These are phyloP conservation scores for Eremophila alpestris DNA, from an alignment of 2,797 vertebrate species.

Conservation along the genomic window DNA sequence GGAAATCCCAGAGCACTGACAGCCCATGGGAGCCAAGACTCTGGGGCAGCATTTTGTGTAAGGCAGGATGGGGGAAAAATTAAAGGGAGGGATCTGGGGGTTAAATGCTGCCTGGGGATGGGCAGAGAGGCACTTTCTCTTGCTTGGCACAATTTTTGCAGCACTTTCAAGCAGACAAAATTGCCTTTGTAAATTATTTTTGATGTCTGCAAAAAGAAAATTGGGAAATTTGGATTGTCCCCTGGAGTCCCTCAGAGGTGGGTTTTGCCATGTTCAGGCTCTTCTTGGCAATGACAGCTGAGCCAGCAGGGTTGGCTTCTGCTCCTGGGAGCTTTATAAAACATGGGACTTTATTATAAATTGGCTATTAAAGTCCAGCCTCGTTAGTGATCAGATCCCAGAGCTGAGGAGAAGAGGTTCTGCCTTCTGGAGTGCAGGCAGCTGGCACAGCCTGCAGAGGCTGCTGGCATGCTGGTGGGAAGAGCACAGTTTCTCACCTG, in stretches of 20 bases:
- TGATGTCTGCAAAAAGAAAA: not conserved
- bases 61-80: not conserved
- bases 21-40: fast-evolving
- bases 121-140: not conserved
- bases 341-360: not conserved
- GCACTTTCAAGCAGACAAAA: not conserved
- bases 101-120: not conserved
- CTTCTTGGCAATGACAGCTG: not conserved
- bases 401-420: not conserved
- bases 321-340: not conserved
- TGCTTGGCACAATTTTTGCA: not conserved
- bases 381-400: not conserved
- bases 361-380: not conserved
- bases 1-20: not conserved
- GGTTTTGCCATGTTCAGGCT: not conserved
- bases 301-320: not conserved
- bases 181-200: not conserved
- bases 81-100: not conserved
- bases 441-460: not conserved
- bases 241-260: not conserved
- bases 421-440: not conserved
- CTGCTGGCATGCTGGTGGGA: not conserved
- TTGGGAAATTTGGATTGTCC: not conserved
- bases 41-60: not conserved
- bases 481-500: not conserved